phyloP scores from a whole-genome alignment of 2,113 vertebrate species.

The Danio rerio region GRCz12tu NC_133181.1:6925001-6925500 shows the following conservation, averaged over 20 bases:
- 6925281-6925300: conserved; percentile 11
- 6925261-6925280: conserved; percentile 55
- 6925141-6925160: too few species aligned
- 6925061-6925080: conserved; percentile 48
- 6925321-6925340: neutral
- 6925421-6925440: conserved; percentile 30
- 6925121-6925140: conserved; percentile 53
- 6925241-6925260: conserved; percentile 38
- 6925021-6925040: too few species aligned
- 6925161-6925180: neutral
- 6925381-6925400: conserved; percentile 34
- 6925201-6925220: conserved; percentile 1
- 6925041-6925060: too few species aligned
- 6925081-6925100: conserved; percentile 56
- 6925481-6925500: conserved; percentile 59
- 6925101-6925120: conserved; percentile 67
- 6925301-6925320: neutral
- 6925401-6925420: conserved; percentile 8
- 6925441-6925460: conserved; percentile 33
- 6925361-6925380: conserved; percentile 27
- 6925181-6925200: neutral
- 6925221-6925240: conserved; percentile 25
- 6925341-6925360: conserved; percentile 1
- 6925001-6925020: too few species aligned
- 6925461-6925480: conserved; percentile 63